phyloP scores from a whole-genome alignment of 2,113 vertebrate genomes.

The Saccopteryx bilineata region DNA sequence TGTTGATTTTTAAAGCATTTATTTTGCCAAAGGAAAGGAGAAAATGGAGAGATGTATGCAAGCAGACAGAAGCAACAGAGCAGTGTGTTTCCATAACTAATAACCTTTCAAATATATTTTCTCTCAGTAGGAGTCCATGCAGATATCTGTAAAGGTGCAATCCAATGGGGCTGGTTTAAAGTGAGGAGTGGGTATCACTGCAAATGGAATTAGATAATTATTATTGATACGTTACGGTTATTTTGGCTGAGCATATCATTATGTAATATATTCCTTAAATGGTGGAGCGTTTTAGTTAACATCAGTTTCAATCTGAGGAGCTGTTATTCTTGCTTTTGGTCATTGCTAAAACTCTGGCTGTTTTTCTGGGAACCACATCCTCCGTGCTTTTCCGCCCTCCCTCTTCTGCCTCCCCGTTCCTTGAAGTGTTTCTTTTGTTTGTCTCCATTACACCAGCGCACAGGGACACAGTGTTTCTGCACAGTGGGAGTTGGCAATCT shows the following conservation, averaged over 20 bases:
- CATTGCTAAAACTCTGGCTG: conserved; percentile 56
- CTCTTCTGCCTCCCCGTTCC: conserved; percentile 82
- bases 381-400: conserved; percentile 48
- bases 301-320: conserved; percentile 67
- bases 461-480: conserved; percentile 89
- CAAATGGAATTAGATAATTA: neutral
- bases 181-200: neutral
- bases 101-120: neutral
- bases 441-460: conserved; percentile 86
- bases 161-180: conserved; percentile 80
- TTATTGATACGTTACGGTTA: conserved; percentile 27
- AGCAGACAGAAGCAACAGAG: conserved; percentile 47
- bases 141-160: conserved; percentile 75
- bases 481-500: conserved; percentile 89
- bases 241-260: conserved; percentile 33
- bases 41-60: conserved; percentile 34
- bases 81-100: conserved; percentile 36
- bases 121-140: conserved; percentile 74
- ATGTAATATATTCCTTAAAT: conserved; percentile 34
- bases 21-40: conserved; percentile 62
- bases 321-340: conserved; percentile 44
- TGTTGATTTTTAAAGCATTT: conserved; percentile 72
- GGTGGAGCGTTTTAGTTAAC: conserved; percentile 58
- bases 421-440: conserved; percentile 89
- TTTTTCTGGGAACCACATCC: conserved; percentile 75